Evolutionary conservation across 2,113 vertebrate species (phyloP), one percentile per base, ranked within the genome.

Genomic region (Malurus melanocephalus): DNA sequence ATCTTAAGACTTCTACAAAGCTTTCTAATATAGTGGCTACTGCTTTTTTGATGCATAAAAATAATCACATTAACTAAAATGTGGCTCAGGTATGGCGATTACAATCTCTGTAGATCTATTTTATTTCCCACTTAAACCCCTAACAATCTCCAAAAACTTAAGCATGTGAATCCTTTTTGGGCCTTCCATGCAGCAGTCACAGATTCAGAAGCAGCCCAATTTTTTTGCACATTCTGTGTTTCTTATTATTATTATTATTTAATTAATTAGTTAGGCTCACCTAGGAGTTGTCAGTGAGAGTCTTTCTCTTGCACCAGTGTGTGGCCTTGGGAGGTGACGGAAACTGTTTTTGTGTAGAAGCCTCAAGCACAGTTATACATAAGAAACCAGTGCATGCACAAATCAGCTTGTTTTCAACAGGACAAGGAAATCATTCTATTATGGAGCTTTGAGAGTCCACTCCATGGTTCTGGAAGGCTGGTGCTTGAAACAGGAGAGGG

Each of bases 271-370:
- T 85, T 46, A 55, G 7, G 12, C 46, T 38, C 12, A 12, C 5
- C 12, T 33, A 22, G 7, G 20, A 45, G 22, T 52, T 72, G 6
- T 52, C 24, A n/a, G 32, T 56, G 24, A 68, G 80, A 60, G 18
- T 15, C 9, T 35, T 64, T 57, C 16, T 24, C 30, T 49, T 55
- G 21, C 42, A 52, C 7, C 22, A 21, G 11, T 11, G 15, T 60
- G 42, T 48, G 49, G 75, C 46, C 12, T 30, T 0, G 1, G 16
- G 12, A 71, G 16, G 7, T n/a, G 30, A 64, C 5, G 2, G 4
- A 23, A 40, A 48, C 5, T n/a, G 8, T 12, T 69, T 80, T 8
- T 65, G 16, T 46, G 33, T 77, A 73, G 62, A 77, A 57, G 49
- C 35, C 16, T 40, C 21, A 19, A 12, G 5, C n/a, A 26, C 1